Conservation (phyloP, 2,888 invertebrate genomes). For the Drosophila algonquin region DNA sequence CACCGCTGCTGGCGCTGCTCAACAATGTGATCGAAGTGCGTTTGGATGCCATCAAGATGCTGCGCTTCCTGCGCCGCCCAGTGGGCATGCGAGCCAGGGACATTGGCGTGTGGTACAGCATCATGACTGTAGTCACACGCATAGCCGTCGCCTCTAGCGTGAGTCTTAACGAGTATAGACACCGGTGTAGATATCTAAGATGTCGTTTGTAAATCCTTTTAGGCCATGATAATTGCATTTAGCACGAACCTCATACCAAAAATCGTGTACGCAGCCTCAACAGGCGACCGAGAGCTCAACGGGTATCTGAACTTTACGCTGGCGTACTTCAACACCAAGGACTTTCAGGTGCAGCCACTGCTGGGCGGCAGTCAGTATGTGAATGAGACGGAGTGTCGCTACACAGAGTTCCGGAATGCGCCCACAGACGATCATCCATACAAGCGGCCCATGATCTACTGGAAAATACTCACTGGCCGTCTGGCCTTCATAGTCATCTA, state of each 20-base stretch:
- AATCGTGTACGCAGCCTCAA: slow-evolving; percentile 86
- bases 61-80: slow-evolving; percentile 89
- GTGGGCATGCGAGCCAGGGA: slow-evolving; percentile 89
- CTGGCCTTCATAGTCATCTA: slow-evolving; percentile 91
- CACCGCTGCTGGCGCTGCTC: slow-evolving; percentile 91
- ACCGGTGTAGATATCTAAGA: neutral
- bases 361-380: slow-evolving; percentile 73
- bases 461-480: slow-evolving; percentile 90
- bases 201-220: slow-evolving; percentile 50
- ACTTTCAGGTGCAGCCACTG: slow-evolving; percentile 84
- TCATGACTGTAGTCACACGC: slow-evolving; percentile 89
- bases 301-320: slow-evolving; percentile 90
- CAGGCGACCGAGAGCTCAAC: slow-evolving; percentile 84
- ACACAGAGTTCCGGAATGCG: slow-evolving; percentile 88
- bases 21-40: slow-evolving; percentile 94
- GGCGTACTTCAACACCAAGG: slow-evolving; percentile 87
- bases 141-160: slow-evolving; percentile 92
- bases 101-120: slow-evolving; percentile 92
- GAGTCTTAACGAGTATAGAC: slow-evolving; percentile 76
- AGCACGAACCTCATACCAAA: slow-evolving; percentile 93
- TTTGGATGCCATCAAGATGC: slow-evolving; percentile 92
- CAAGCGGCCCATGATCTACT: slow-evolving; percentile 88
- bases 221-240: slow-evolving; percentile 93
- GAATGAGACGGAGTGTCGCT: slow-evolving; percentile 86
- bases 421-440: slow-evolving; percentile 85